Conservation (phyloP, 1,140 invertebrate species). For the Rhopalosiphum padi region DNA sequence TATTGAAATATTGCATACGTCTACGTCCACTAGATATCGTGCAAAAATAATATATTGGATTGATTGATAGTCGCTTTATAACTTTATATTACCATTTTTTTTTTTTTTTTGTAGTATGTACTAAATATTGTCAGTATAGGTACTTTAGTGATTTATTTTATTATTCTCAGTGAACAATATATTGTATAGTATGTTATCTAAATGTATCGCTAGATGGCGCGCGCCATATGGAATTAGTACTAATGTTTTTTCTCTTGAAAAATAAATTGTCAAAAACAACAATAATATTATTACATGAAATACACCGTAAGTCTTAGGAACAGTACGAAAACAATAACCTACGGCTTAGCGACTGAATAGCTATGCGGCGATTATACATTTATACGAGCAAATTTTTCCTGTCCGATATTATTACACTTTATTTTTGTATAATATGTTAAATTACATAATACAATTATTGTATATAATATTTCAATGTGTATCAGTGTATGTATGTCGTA, state of each 20-base stretch:
- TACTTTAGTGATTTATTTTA: too few species aligned
- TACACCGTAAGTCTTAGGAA: background rate
- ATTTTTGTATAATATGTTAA: background rate
- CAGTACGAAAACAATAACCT: background rate
- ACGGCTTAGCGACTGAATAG: background rate
- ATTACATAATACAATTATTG: background rate
- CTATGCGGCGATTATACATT: background rate
- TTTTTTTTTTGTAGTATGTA: too few species aligned
- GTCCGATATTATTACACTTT: background rate
- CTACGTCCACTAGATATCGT: too few species aligned
- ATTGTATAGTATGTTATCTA: background rate
- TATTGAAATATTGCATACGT: too few species aligned
- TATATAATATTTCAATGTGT: background rate
- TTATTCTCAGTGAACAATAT: background rate
- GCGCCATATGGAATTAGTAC: background rate
- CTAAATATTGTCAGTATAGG: too few species aligned
- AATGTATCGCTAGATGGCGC: slow-evolving; percentile 3
- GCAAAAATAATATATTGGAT: too few species aligned
- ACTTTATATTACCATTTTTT: too few species aligned
- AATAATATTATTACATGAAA: background rate
- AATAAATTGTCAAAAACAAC: background rate
- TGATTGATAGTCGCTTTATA: too few species aligned
- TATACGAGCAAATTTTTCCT: background rate
- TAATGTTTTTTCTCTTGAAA: background rate
- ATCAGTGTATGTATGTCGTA: background rate